Evolutionary conservation across 2,888 invertebrate genomes (phyloP).

Genomic region (Mythimna ferrago): DNA sequence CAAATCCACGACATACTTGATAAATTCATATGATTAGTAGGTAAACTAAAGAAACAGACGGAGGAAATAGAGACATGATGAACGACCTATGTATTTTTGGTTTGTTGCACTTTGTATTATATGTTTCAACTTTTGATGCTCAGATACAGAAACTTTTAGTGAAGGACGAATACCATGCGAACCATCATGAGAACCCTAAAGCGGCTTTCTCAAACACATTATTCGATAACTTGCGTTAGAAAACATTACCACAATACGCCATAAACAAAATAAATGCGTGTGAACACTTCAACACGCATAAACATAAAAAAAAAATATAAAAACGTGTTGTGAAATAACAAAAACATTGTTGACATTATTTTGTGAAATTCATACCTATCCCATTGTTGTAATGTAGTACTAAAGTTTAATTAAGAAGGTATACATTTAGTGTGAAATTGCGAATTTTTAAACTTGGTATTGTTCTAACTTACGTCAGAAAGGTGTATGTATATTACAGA

Average conservation of each 20-base stretch:
- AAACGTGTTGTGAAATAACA: constrained; percentile 47
- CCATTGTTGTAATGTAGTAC: constrained; percentile 50
- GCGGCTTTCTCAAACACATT: constrained; percentile 22
- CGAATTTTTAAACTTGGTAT: constrained; percentile 51
- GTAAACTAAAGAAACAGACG: no score
- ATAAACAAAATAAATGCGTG: constrained; percentile 39
- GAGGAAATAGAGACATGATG: no score
- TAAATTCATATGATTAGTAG: no score
- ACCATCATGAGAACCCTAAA: neutral
- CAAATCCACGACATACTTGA: no score
- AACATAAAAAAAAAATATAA: constrained; percentile 42
- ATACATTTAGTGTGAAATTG: constrained; percentile 49
- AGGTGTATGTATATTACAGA: constrained; percentile 11
- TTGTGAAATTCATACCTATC: constrained; percentile 54
- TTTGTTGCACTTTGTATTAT: no score
- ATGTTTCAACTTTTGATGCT: no score
- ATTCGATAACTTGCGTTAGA: constrained; percentile 6
- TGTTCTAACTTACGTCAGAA: constrained; percentile 53
- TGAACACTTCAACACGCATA: constrained; percentile 33
- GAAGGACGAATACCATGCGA: neutral
- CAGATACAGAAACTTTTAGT: neutral
- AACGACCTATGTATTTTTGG: no score
- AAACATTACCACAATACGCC: constrained; percentile 34
- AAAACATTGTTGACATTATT: constrained; percentile 60
- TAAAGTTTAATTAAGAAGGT: constrained; percentile 59